Evolutionary conservation across 2,797 vertebrate species (phyloP).

Genomic region (Mormyrus hasselquistii): DNA sequence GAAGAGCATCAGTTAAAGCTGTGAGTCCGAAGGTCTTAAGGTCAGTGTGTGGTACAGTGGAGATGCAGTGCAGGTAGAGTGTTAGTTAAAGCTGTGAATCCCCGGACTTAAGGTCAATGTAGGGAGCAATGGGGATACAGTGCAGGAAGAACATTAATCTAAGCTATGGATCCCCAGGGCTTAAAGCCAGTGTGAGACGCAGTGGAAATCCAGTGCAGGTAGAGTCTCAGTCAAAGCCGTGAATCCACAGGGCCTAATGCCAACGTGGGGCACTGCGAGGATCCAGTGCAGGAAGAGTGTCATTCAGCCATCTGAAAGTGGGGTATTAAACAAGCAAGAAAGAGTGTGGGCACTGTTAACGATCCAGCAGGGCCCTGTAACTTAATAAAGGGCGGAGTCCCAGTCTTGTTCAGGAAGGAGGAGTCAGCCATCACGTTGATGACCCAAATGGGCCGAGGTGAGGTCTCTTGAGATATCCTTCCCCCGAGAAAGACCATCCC

Average conservation of each 20-base stretch:
- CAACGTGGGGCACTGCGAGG: not conserved
- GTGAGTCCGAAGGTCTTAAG: not conserved
- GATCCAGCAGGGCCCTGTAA: conserved; percentile 32
- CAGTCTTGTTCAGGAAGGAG: conserved; percentile 43
- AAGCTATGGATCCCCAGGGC: not conserved
- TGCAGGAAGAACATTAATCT: too few species aligned
- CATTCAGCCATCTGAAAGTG: not conserved
- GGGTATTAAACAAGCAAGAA: not conserved
- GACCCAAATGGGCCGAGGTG: conserved; percentile 48
- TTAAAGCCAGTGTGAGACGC: not conserved
- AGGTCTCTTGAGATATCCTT: conserved; percentile 54
- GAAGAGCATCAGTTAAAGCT: not conserved
- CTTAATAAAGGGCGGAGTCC: conserved; percentile 33
- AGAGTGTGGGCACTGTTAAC: not conserved
- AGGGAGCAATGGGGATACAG: not conserved
- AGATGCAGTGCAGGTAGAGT: not conserved
- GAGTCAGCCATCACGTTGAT: conserved; percentile 63
- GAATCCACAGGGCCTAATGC: not conserved
- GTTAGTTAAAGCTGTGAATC: not conserved
- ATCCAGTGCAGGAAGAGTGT: not conserved
- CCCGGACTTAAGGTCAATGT: not conserved
- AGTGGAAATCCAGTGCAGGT: not conserved
- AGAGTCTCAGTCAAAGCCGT: not conserved
- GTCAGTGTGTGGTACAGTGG: not conserved
- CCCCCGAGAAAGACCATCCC: conserved; percentile 43